Conservation (phyloP, 2,113 vertebrate genomes). For the Thermophis baileyi region DNA sequence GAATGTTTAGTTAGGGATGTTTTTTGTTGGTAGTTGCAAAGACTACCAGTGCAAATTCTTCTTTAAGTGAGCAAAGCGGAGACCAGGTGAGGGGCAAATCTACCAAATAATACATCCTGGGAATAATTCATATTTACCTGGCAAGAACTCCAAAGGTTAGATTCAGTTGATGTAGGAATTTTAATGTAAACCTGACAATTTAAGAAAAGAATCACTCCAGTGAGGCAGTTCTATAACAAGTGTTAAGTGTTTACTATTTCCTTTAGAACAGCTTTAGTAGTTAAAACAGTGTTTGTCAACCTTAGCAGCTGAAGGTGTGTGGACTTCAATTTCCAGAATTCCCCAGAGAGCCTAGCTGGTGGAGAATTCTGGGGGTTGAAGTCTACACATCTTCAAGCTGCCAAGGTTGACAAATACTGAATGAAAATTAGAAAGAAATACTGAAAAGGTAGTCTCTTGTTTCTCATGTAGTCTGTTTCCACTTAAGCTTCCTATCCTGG, state of each 20-base stretch:
- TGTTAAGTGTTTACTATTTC: constrained; percentile 51
- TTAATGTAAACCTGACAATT: constrained; percentile 64
- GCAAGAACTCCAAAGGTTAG: constrained; percentile 62
- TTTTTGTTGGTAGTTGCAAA: constrained; percentile 61
- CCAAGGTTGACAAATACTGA: background rate
- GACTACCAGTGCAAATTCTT: constrained; percentile 61
- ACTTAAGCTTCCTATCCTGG: background rate
- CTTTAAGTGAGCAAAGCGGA: constrained; percentile 72
- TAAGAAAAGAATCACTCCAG: constrained; percentile 82
- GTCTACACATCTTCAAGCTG: background rate
- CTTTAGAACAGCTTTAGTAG: constrained; percentile 30
- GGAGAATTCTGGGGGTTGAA: background rate
- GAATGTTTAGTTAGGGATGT: constrained; percentile 76
- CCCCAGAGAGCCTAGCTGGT: background rate
- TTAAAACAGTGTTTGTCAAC: background rate
- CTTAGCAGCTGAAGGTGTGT: background rate
- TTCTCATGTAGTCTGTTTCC: background rate
- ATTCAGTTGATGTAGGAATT: constrained; percentile 79
- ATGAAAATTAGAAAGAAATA: constrained; percentile 2
- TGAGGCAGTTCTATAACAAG: constrained; percentile 67
- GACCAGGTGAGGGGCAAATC: constrained; percentile 9
- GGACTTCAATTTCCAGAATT: background rate
- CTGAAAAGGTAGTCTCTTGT: background rate
- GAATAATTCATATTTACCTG: constrained; percentile 74
- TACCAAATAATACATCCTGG: constrained; percentile 67